These are phyloP conservation scores for Orchesella flavescens DNA, from an alignment of 2,888 invertebrate species.

Conservation along the genomic window DNA sequence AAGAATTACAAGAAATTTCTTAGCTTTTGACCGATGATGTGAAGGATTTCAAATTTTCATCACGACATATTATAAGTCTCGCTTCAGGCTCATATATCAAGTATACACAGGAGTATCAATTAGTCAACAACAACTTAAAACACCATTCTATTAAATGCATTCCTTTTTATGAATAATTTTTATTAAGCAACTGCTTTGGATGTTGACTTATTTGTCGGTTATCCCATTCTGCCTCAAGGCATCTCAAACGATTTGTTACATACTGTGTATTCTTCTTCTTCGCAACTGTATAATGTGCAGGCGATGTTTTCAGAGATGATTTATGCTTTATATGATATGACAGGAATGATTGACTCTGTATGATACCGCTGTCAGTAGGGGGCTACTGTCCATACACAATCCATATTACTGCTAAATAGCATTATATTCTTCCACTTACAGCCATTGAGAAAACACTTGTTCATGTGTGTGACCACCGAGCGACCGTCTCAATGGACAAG, in stretches of 20 bases:
- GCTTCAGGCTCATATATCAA: too few species aligned
- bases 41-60: too few species aligned
- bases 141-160: too few species aligned
- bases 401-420: slow-evolving; percentile 57
- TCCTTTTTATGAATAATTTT: slow-evolving; percentile 38
- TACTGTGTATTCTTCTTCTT: neutral
- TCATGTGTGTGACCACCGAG: slow-evolving; percentile 44
- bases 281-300: neutral
- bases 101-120: slow-evolving; percentile 51
- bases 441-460: slow-evolving; percentile 40
- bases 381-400: slow-evolving; percentile 64
- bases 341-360: slow-evolving; percentile 66
- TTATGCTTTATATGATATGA: slow-evolving; percentile 61
- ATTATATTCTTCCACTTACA: slow-evolving; percentile 18
- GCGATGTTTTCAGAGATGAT: slow-evolving; percentile 38
- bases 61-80: too few species aligned
- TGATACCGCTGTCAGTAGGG: slow-evolving; percentile 67
- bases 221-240: slow-evolving; percentile 21
- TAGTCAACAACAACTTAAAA: slow-evolving; percentile 51
- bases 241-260: neutral
- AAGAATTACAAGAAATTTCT: too few species aligned
- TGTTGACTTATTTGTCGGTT: slow-evolving; percentile 47
- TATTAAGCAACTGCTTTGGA: slow-evolving; percentile 26
- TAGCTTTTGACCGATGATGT: too few species aligned
- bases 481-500: slow-evolving; percentile 14